Evolutionary conservation across 2,888 invertebrate species (phyloP).

Genomic region (Caradrina kadenii): DNA sequence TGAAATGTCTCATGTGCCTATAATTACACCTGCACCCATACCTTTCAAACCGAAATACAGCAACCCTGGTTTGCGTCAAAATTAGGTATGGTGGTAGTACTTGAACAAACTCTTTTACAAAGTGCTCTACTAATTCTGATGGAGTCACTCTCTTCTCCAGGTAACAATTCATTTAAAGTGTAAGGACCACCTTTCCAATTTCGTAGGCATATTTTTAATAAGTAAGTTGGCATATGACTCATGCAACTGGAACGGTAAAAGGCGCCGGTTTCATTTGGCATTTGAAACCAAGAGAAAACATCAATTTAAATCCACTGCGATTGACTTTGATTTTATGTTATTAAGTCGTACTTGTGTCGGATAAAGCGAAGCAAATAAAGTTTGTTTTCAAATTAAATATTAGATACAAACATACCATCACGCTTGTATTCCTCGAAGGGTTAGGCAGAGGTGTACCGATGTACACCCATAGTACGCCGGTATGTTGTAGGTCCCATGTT

Average conservation of each 20-base stretch:
- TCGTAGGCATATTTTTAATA: slow-evolving; percentile 38
- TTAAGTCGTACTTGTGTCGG: slow-evolving; percentile 29
- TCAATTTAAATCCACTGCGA: slow-evolving; percentile 32
- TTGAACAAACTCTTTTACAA: too few relatives aligned
- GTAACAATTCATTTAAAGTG: slow-evolving; percentile 2
- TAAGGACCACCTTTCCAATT: slow-evolving; percentile 17
- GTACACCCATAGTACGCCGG: too few relatives aligned
- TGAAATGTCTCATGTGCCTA: too few relatives aligned
- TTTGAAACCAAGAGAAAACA: slow-evolving; percentile 54
- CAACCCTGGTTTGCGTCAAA: too few relatives aligned
- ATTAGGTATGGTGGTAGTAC: too few relatives aligned
- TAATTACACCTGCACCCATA: too few relatives aligned
- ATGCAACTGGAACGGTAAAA: slow-evolving; percentile 41
- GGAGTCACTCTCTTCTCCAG: neutral
- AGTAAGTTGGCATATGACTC: slow-evolving; percentile 50
- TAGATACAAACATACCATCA: too few relatives aligned
- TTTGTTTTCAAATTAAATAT: slow-evolving; percentile 22
- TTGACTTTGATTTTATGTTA: slow-evolving; percentile 56
- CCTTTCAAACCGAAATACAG: too few relatives aligned
- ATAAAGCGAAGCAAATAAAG: slow-evolving; percentile 9
- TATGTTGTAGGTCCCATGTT: too few relatives aligned
- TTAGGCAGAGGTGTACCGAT: too few relatives aligned
- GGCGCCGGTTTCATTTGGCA: slow-evolving; percentile 51
- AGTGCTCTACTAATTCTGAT: neutral
- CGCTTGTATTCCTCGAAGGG: too few relatives aligned